phyloP scores from a whole-genome alignment of 2,113 vertebrate genomes.

The Thinocorus orbignyianus region DNA sequence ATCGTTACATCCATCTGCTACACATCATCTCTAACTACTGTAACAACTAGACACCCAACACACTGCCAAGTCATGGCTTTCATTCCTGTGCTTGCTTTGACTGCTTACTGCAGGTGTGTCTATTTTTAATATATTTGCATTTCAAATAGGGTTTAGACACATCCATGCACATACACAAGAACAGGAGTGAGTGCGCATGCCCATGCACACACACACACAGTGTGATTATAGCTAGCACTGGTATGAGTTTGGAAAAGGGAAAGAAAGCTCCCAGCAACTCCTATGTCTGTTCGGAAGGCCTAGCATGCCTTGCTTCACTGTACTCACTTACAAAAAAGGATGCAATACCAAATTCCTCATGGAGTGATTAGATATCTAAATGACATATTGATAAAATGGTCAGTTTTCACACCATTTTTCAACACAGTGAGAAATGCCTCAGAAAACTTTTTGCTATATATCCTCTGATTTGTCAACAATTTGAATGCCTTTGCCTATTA shows the following conservation, averaged over 20 bases:
- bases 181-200: rapidly evolving
- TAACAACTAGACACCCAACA: background rate
- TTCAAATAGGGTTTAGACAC: background rate
- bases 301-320: background rate
- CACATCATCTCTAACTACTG: background rate
- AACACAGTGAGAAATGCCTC: background rate
- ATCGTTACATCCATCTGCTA: background rate
- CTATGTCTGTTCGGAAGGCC: rapidly evolving
- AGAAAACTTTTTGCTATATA: background rate
- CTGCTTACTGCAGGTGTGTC: background rate
- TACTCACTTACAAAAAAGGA: background rate
- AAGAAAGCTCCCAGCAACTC: background rate
- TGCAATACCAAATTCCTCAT: background rate
- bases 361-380: background rate
- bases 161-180: background rate
- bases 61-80: background rate
- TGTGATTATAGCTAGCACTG: background rate
- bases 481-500: background rate
- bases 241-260: background rate
- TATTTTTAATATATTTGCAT: background rate
- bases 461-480: background rate
- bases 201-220: too few species aligned
- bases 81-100: background rate
- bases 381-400: background rate
- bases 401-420: background rate